These are phyloP conservation scores for Microhierax caerulescens DNA, from an alignment of 2,797 vertebrate species.

Conservation along the genomic window DNA sequence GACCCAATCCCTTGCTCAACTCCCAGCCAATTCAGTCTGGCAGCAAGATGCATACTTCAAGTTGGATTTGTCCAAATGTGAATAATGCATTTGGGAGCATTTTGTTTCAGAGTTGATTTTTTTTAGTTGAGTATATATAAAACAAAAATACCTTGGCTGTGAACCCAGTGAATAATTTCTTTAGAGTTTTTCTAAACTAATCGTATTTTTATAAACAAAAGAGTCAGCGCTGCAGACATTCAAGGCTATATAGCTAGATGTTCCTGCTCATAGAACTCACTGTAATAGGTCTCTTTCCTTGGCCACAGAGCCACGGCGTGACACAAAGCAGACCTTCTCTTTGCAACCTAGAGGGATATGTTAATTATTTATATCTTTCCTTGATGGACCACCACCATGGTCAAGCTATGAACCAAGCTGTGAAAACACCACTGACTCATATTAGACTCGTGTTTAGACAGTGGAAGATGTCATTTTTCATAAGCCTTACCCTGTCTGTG, in stretches of 20 bases:
- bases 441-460: constrained; percentile 39
- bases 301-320: background rate
- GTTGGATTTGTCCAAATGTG: background rate
- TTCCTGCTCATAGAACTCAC: background rate
- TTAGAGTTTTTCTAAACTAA: background rate
- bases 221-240: background rate
- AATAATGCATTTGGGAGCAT: background rate
- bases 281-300: background rate
- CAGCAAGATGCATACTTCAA: background rate
- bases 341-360: background rate
- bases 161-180: background rate
- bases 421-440: constrained; percentile 46
- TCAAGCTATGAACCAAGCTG: constrained; percentile 31
- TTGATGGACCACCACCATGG: constrained; percentile 34
- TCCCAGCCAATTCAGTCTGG: background rate
- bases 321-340: constrained; percentile 53
- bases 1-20: background rate
- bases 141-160: background rate
- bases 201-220: background rate
- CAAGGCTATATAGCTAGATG: background rate
- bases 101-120: background rate
- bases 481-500: background rate
- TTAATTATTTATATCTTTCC: constrained; percentile 53
- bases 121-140: background rate
- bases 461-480: constrained; percentile 56